Evolutionary conservation across 2,888 invertebrate genomes (phyloP).

Genomic region (Andrena bicolor): DNA sequence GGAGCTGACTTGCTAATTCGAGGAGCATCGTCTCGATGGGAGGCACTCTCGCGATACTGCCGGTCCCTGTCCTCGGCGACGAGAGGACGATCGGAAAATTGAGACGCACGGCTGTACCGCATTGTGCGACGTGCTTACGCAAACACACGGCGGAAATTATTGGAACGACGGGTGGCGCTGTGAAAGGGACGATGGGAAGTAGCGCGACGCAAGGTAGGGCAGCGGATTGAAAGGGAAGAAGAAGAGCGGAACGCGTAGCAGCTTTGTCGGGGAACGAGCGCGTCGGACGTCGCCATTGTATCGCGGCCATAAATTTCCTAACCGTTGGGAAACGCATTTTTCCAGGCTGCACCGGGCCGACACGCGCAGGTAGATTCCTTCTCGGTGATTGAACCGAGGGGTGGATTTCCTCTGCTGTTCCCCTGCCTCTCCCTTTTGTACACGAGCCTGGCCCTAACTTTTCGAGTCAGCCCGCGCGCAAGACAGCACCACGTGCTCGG

Average conservation of each 20-base stretch:
- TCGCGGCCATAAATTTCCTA: constrained; percentile 80
- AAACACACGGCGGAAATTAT: constrained; percentile 71
- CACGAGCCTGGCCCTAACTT: constrained; percentile 51
- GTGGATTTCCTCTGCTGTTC: constrained; percentile 13
- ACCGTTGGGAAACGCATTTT: constrained; percentile 82
- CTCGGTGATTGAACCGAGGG: constrained; percentile 19
- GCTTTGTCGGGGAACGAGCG: constrained; percentile 67
- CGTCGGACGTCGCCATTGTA: constrained; percentile 77
- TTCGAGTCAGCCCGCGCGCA: constrained; percentile 51
- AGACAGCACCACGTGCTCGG: constrained; percentile 35
- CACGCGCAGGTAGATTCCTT: constrained; percentile 64
- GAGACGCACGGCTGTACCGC: constrained; percentile 55
- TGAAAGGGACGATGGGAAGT: constrained; percentile 33
- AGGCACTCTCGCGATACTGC: no score
- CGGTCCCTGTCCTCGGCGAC: no score
- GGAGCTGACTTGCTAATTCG: no score
- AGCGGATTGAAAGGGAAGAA: constrained; percentile 37
- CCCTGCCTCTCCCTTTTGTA: constrained; percentile 46
- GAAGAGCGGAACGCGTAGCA: constrained; percentile 29
- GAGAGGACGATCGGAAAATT: constrained; percentile 56
- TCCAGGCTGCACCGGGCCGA: constrained; percentile 74
- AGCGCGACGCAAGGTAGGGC: constrained; percentile 1
- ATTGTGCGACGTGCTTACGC: constrained; percentile 65
- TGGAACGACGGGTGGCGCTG: constrained; percentile 50
- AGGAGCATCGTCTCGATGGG: no score